Evolutionary conservation across 2,113 vertebrate species (phyloP).

Genomic region (Prinia subflava): DNA sequence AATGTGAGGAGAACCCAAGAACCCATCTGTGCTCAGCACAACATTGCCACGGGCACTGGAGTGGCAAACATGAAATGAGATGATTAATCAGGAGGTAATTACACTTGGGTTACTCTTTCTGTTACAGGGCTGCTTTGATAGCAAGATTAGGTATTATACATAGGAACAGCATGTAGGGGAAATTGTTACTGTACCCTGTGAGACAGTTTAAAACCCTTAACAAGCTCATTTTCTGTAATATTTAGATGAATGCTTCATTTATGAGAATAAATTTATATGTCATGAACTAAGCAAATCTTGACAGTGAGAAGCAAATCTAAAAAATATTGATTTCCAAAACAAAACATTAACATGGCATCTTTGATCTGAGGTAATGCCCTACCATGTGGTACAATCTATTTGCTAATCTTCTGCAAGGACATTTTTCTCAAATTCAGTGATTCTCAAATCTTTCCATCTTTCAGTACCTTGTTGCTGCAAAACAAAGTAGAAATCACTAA

Average conservation of each 20-base stretch:
- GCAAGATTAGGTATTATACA: neutral
- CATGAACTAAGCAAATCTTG: slow-evolving; percentile 10
- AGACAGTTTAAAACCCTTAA: slow-evolving; percentile 26
- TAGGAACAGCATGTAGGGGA: neutral
- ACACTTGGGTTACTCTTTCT: neutral
- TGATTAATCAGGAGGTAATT: slow-evolving; percentile 47
- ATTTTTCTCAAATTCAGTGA: neutral
- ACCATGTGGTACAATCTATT: neutral
- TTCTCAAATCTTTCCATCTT: neutral
- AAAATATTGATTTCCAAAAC: slow-evolving; percentile 31
- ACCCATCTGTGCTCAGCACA: slow-evolving; percentile 23
- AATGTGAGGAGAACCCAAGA: neutral
- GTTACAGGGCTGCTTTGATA: slow-evolving; percentile 12
- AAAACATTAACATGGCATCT: slow-evolving; percentile 7
- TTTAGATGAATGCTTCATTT: slow-evolving; percentile 10
- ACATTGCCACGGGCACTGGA: neutral
- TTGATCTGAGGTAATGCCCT: neutral
- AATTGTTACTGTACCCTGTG: neutral
- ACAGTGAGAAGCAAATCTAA: slow-evolving; percentile 20
- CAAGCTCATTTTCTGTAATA: neutral
- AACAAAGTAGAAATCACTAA: neutral
- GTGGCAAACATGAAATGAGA: slow-evolving; percentile 45
- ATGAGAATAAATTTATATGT: neutral
- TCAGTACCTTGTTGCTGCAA: neutral
- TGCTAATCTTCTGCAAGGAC: neutral